These are phyloP conservation scores for Abscondita cerata DNA, from an alignment of 2,888 invertebrate genomes.

Conservation along the genomic window DNA sequence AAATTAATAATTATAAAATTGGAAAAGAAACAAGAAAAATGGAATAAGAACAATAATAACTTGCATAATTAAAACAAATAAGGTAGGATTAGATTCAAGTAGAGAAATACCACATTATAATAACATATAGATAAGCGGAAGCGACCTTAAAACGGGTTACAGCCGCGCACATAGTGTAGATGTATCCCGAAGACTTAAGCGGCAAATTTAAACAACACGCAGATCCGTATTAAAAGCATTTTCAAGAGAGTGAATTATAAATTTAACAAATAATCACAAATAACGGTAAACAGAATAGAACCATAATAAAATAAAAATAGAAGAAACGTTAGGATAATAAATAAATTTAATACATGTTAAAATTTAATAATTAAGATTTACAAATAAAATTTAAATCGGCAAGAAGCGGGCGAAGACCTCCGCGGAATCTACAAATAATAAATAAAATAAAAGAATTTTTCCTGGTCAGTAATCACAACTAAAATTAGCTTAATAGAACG, in stretches of 20 bases:
- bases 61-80: neutral
- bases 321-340: too few species aligned
- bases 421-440: neutral
- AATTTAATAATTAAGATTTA: neutral
- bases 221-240: neutral
- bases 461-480: too few species aligned
- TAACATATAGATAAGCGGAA: neutral
- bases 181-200: neutral
- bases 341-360: too few species aligned
- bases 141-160: neutral
- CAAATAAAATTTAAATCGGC: neutral
- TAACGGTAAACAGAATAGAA: too few species aligned
- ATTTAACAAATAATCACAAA: too few species aligned
- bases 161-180: neutral
- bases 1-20: too few species aligned
- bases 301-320: too few species aligned
- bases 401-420: constrained; percentile 1
- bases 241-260: too few species aligned
- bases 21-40: too few species aligned
- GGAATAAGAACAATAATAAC: too few species aligned
- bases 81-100: neutral
- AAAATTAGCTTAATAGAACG: too few species aligned
- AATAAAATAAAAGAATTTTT: too few species aligned
- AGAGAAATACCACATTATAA: neutral
- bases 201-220: neutral